phyloP scores from a whole-genome alignment of 2,888 invertebrate species.

The Rapana venosa region DNA sequence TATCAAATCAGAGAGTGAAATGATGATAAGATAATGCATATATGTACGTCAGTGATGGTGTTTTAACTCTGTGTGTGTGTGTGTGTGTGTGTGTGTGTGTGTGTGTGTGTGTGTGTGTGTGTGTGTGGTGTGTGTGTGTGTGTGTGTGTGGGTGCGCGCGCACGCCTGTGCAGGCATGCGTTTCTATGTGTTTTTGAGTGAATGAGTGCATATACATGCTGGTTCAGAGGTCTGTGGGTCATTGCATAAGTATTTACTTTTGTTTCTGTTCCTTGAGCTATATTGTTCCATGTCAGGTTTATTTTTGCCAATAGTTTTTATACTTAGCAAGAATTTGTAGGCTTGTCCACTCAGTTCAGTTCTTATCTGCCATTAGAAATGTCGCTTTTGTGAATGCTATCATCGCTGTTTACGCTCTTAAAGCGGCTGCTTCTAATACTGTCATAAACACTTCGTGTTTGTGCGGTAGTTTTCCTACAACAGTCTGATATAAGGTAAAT shows the following conservation, averaged over 20 bases:
- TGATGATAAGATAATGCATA: not conserved
- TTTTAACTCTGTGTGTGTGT: not conserved
- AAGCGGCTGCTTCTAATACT: too few species aligned
- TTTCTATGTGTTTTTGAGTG: not conserved
- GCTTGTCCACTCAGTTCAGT: too few species aligned
- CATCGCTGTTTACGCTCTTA: not conserved
- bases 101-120: not conserved
- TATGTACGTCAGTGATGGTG: not conserved
- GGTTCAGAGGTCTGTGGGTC: not conserved
- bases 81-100: not conserved
- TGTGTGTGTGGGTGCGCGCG: not conserved
- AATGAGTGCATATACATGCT: not conserved
- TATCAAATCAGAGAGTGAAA: not conserved
- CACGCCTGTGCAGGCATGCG: not conserved
- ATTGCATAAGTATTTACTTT: too few species aligned
- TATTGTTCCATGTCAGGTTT: too few species aligned
- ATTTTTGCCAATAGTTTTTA: too few species aligned
- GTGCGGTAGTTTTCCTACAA: too few species aligned
- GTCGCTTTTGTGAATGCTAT: not conserved
- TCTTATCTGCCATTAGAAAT: too few species aligned
- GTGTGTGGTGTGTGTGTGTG: not conserved
- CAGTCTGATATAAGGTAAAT: too few species aligned
- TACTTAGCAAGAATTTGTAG: too few species aligned
- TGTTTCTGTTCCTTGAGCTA: too few species aligned
- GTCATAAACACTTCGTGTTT: too few species aligned